Conservation (phyloP, 2,113 vertebrate genomes). For the Scomber scombrus region DNA sequence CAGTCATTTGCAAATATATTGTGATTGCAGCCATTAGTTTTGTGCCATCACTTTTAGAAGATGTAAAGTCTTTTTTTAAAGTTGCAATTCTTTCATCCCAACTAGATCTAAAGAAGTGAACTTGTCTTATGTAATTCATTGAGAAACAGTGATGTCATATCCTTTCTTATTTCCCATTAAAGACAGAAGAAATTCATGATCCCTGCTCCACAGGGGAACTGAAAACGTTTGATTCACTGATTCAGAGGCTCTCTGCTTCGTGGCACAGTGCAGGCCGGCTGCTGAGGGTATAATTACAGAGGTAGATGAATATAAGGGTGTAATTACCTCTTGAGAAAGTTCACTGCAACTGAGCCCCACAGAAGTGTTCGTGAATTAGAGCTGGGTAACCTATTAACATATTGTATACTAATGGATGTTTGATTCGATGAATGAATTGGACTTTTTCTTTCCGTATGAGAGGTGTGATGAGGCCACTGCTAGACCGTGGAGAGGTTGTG, state of each 20-base stretch:
- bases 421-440: constrained; percentile 70
- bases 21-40: too few species aligned
- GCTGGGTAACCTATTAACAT: constrained; percentile 73
- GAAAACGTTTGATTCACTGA: constrained; percentile 50
- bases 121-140: background rate
- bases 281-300: constrained; percentile 63
- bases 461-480: constrained; percentile 31
- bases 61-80: background rate
- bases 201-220: background rate
- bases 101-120: background rate
- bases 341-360: constrained; percentile 29
- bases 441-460: constrained; percentile 58
- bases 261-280: background rate
- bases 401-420: constrained; percentile 62
- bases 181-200: background rate
- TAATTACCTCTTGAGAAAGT: constrained; percentile 58
- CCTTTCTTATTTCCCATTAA: background rate
- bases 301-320: constrained; percentile 63
- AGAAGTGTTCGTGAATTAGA: constrained; percentile 51
- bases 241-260: constrained; percentile 32
- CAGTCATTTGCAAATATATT: too few species aligned
- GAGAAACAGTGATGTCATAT: background rate
- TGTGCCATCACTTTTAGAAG: background rate
- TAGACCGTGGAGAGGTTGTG: background rate
- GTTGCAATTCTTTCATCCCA: background rate